phyloP scores from a whole-genome alignment of 2,888 invertebrate genomes.

The Phoenoteleia sp. region DNA sequence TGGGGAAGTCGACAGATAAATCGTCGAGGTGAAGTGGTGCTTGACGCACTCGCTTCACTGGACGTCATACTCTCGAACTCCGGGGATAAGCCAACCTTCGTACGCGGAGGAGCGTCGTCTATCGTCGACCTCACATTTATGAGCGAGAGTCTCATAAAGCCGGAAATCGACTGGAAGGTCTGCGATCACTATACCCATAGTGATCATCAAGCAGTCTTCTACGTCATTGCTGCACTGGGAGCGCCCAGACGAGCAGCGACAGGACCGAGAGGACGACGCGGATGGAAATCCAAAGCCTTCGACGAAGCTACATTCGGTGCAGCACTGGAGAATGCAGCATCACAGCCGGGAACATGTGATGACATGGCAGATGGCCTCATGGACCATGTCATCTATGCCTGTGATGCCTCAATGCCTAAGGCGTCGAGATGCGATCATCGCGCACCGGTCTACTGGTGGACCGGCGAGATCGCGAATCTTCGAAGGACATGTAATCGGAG shows the following conservation, averaged over 20 bases:
- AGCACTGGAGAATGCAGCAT: background rate
- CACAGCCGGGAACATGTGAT: background rate
- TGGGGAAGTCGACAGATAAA: too few relatives aligned
- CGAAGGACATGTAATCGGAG: constrained; percentile 15
- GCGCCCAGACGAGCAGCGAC: background rate
- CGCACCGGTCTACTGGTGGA: constrained; percentile 54
- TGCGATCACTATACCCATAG: too few relatives aligned
- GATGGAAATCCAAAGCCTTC: background rate
- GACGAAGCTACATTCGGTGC: background rate
- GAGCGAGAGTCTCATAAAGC: constrained; percentile 31
- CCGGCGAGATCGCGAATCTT: constrained; percentile 29
- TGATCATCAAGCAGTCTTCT: constrained; percentile 56
- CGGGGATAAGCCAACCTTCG: constrained; percentile 59
- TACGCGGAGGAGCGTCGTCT: constrained; percentile 35
- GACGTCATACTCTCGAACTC: constrained; percentile 58
- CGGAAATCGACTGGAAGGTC: constrained; percentile 65
- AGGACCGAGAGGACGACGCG: background rate
- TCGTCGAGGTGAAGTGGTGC: constrained; percentile 42
- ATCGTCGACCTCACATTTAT: constrained; percentile 69
- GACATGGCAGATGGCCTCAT: constrained; percentile 1
- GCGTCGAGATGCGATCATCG: constrained; percentile 15
- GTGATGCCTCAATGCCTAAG: constrained; percentile 66
- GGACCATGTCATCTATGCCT: constrained; percentile 43
- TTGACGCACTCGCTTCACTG: constrained; percentile 37
- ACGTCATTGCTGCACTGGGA: background rate